phyloP scores from a whole-genome alignment of 2,113 vertebrate species.

The Laticauda laticaudata region DNA sequence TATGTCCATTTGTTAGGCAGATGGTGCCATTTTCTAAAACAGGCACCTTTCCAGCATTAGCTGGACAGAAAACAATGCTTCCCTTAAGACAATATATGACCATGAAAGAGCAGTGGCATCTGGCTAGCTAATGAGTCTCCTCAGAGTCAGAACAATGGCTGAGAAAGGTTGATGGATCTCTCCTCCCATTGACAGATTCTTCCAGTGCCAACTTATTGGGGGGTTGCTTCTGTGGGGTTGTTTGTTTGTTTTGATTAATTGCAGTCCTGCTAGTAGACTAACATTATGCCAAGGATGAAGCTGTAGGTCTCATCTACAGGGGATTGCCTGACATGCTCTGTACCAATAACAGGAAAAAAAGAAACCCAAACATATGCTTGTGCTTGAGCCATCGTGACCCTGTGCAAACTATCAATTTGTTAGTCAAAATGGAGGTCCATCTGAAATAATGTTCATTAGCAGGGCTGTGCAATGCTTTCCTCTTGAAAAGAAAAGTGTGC shows the following conservation, averaged over 20 bases:
- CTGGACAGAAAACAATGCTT: not conserved
- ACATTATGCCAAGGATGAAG: not conserved
- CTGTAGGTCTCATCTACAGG: not conserved
- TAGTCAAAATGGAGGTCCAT: not conserved
- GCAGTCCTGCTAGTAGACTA: conserved; percentile 26
- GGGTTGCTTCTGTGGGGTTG: not conserved
- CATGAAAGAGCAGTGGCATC: not conserved
- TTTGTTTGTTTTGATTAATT: not conserved
- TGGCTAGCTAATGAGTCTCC: not conserved
- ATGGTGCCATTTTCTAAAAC: not conserved
- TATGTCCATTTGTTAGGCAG: not conserved
- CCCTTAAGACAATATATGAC: not conserved
- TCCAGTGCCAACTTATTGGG: not conserved
- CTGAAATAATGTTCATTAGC: not conserved
- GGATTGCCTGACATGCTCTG: not conserved
- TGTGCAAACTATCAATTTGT: not conserved
- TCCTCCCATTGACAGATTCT: not conserved
- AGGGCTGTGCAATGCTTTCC: not conserved
- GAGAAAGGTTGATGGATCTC: not conserved
- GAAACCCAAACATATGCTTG: not conserved
- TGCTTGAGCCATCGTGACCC: not conserved
- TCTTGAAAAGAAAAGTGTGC: not conserved
- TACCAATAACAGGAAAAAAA: not conserved
- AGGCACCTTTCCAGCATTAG: not conserved
- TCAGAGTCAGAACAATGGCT: not conserved